Base-by-base conservation (phyloP, 2,797 vertebrate genomes). In the Amphiprion clarkii region DNA sequence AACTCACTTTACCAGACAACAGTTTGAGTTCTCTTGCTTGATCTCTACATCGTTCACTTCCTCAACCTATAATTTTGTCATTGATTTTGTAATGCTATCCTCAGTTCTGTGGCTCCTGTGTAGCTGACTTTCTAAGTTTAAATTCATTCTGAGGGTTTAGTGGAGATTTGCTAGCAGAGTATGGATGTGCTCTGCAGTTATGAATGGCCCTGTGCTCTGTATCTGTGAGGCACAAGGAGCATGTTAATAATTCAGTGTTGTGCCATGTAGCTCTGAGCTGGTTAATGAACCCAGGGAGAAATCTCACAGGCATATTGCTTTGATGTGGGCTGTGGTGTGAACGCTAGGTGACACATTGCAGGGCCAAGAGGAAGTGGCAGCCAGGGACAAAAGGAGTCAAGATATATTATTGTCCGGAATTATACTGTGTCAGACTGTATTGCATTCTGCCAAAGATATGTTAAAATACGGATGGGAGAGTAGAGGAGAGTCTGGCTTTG, bases 211-310 rank as follows among this genome's bases (percentile, higher is more conserved):
- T 84, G 60, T 74, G 71, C 83, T 86, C 74, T 79, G 74, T 84
- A 69, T 90, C 87, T 82, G 86, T 72, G 85, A 87, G 85, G 86
- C 82, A 81, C 61, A 80, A 78, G 86, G 81, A 88, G 79, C 42
- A 17, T 56, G 76, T 94, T 79, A 94, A 93, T 94, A 92, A 94
- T 95, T 95, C 87, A 94, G 89, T 80, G 75, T 76, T 75, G 68
- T 86, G 86, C 86, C 78, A 74, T 85, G 86, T 86, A 73, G 85
- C 79, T 81, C 64, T 53, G 79, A 71, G 80, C 89, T 88, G 86
- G 84, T 84, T 87, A 87, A 90, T 89, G 83, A 91, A 86, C 87
- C 80, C 42, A 53, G 69, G 76, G 73, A 80, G 71, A 83, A 87
- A 82, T 92, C 89, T 89, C 83, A 59, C 42, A 73, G 88, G 79